Base-by-base conservation (phyloP, 1,140 invertebrate genomes). In the Littorina saxatilis region DNA sequence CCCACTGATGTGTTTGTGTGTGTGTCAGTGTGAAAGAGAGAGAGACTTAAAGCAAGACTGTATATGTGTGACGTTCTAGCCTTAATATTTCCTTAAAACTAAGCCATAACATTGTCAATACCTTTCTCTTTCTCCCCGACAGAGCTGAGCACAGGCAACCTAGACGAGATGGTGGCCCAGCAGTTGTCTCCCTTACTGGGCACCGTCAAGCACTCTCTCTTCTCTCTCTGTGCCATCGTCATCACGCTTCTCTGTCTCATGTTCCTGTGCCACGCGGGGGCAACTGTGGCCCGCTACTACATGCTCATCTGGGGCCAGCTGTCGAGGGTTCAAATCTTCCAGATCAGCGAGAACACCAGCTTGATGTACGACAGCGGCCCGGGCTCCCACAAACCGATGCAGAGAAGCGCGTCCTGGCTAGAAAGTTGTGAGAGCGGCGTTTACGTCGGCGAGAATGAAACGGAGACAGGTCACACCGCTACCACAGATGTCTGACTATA, bases 361-460 rank as follows among this genome's bases (percentile, higher is more conserved):
- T 76, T 82, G 40, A 80, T 83, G 79, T 77, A 81, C 32, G 84
- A 52, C 15, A 81, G 61, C n/a, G 50, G 61, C 23, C 73, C 43
- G 2, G 83, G 61, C 43, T 39, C 72, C 15, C 52, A 70, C 7
- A 80, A 74, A 27, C 82, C 83, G 15, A 86, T 88, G 37, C 86
- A 89, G 73, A 82, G 87, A 29, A 88, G 86, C 63, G 83, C 85
- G 39, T 89, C 88, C 0, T 87, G 86, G 84, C 82, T 89, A 52
- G 87, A 89, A 74, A 89, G 88, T 80, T 88, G 88, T 77, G 88
- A 89, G 81, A 89, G 88, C 72, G 88, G 88, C 0, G 88, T 89
- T 2, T 87, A 87, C 66, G 86, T 89, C 1, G 87, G 88, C 1
- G 88, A 89, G 75, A 85, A 83, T 61, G 87, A 88, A 32, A 84